These are phyloP conservation scores for Triops longicaudatus DNA, from an alignment of 1,140 invertebrate genomes.

Conservation along the genomic window DNA sequence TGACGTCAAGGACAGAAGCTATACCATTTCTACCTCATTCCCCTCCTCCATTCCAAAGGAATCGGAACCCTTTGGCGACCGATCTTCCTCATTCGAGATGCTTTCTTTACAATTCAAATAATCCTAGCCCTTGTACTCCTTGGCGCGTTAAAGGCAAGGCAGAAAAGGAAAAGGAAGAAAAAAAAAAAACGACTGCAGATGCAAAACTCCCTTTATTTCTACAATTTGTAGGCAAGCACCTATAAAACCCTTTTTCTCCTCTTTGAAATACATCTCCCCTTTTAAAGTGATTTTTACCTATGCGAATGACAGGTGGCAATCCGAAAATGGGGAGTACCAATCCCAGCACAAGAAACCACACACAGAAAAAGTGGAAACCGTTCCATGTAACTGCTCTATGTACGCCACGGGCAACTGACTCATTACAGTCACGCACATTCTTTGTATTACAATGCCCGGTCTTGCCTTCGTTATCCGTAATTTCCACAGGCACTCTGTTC, in stretches of 20 bases:
- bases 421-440: background rate
- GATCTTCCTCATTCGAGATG: background rate
- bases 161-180: too few relatives aligned
- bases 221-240: too few relatives aligned
- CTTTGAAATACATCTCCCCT: too few relatives aligned
- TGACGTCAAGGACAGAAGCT: constrained; percentile 11
- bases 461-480: background rate
- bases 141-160: background rate
- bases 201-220: too few relatives aligned
- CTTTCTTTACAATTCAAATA: background rate
- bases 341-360: background rate
- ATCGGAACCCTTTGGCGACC: background rate
- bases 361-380: background rate
- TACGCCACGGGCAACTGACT: constrained; percentile 1
- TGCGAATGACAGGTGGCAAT: constrained; percentile 11
- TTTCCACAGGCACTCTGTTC: background rate
- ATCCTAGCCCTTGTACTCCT: background rate
- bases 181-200: too few relatives aligned
- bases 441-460: background rate
- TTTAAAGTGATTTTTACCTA: background rate
- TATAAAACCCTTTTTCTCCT: too few relatives aligned
- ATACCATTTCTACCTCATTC: constrained; percentile 15
- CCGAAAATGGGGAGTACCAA: background rate
- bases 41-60: background rate
- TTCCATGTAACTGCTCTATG: background rate